A percentile compares a stretch with the other conserved stretches of the same genome.
Conservation (phyloP, 2,797 vertebrate genomes). For the Pteropus rufus region DNA sequence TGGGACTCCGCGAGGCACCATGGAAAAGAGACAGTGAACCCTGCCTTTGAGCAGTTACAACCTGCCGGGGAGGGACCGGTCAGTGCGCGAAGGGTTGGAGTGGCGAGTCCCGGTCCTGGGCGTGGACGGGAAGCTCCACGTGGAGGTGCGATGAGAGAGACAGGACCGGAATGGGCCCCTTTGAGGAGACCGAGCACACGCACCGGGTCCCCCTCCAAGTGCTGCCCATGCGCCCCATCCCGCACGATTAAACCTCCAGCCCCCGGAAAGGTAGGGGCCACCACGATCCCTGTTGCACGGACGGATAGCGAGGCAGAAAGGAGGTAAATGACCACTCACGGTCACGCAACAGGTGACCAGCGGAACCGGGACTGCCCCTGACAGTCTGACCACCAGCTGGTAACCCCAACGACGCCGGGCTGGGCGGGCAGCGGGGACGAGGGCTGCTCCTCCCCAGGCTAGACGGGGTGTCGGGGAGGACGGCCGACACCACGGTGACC, state of each 20-base stretch:
- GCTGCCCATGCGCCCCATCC: fast-evolving
- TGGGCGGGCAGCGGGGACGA: neutral
- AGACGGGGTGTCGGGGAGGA: neutral
- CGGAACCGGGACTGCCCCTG: neutral
- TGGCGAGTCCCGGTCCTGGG: neutral
- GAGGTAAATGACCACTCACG: no score
- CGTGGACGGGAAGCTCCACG: fast-evolving
- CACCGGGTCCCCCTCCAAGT: fast-evolving
- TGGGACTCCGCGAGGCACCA: neutral
- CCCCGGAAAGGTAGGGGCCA: neutral
- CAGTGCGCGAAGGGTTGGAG: fast-evolving
- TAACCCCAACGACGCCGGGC: fast-evolving
- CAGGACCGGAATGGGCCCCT: fast-evolving
- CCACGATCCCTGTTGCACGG: fast-evolving
- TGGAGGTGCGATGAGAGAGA: neutral
- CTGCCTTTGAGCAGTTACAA: neutral
- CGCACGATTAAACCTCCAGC: fast-evolving
- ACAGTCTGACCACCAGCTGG: no score
- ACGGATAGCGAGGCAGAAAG: neutral
- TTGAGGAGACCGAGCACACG: fast-evolving
- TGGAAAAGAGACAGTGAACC: neutral
- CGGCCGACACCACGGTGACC: neutral
- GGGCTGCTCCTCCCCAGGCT: neutral
- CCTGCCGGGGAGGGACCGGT: neutral
- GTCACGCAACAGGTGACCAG: fast-evolving